phyloP scores from a whole-genome alignment of 2,797 vertebrate genomes.

The Menidia menidia region DNA sequence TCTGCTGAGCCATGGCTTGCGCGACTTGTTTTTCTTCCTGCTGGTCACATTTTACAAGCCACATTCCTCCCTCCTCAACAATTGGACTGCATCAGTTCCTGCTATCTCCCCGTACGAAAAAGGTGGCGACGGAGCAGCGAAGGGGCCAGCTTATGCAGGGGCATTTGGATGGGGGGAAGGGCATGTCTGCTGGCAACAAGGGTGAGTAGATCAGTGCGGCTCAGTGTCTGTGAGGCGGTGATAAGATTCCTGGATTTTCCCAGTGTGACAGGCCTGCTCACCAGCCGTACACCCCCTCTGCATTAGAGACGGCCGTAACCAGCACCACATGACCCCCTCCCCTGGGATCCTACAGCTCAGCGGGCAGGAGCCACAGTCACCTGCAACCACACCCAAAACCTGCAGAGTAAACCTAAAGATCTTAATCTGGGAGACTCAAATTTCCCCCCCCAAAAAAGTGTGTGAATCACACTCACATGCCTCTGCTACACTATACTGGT shows the following conservation, averaged over 20 bases:
- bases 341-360: slow-evolving; percentile 57
- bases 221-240: slow-evolving; percentile 85
- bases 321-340: slow-evolving; percentile 59
- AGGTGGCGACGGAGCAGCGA: slow-evolving; percentile 67
- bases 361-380: slow-evolving; percentile 52
- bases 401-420: slow-evolving; percentile 16
- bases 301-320: slow-evolving; percentile 55
- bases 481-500: slow-evolving; percentile 21
- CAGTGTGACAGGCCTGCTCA: slow-evolving; percentile 85
- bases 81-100: slow-evolving; percentile 76
- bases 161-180: slow-evolving; percentile 79
- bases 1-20: slow-evolving; percentile 18
- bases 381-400: slow-evolving; percentile 64
- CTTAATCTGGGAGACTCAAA: slow-evolving; percentile 16
- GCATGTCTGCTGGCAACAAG: slow-evolving; percentile 82
- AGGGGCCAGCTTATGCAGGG: slow-evolving; percentile 73
- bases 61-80: slow-evolving; percentile 69
- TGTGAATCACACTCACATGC: slow-evolving; percentile 22
- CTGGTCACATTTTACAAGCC: slow-evolving; percentile 53
- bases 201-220: slow-evolving; percentile 84
- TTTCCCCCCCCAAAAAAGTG: slow-evolving; percentile 21
- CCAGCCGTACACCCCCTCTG: slow-evolving; percentile 73
- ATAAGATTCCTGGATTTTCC: slow-evolving; percentile 89
- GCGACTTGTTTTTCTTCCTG: slow-evolving; percentile 25
- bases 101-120: slow-evolving; percentile 71